Base-by-base conservation (phyloP, 2,113 vertebrate genomes). In the Ahaetulla prasina region DNA sequence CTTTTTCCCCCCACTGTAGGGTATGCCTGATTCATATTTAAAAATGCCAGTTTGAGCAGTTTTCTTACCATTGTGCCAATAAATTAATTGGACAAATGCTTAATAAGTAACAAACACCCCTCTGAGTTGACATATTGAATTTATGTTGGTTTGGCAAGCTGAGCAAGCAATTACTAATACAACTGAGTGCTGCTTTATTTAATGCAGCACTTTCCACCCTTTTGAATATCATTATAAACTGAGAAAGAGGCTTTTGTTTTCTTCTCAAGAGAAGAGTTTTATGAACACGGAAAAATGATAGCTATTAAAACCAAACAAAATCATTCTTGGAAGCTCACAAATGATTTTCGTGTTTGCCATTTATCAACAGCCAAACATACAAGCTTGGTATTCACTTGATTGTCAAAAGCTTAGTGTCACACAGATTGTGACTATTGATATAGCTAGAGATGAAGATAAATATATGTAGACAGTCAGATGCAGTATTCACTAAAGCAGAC, bases 51-150 rank as follows among this genome's bases (percentile, higher is more conserved):
- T 20, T 14, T 90, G 50, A 85, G 55, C 47, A 88, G 89, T 12
- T 94, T 87, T 16, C 60, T n/a, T 90, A 84, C 60, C 12, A 53
- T 85, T 88, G 9, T 94, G 25, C 63, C 89, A 87, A 57, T 88
- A 92, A 90, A 90, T 57, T 85, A 88, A 90, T 55, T 92, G 89
- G 90, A 88, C 25, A 85, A 88, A 84, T 54, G 23, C 63, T 84
- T 85, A 57, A 50, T 85, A 84, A 90, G 53, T 35, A 92, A 52
- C 7, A 52, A 94, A 84, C 16, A 2, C 27, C 43, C 18, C 53
- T 90, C 90, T 92, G 47, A 43, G n/a, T n/a, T 87, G 84, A 88
- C 60, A 92, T 49, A 85, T 6, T 87, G 50, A 47, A 84, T 94
- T 90, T 88, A 63, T 63, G 35, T 90, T 90, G 88, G n/a, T 84